Percentiles rank a stretch among this genome's conserved stretches.
These are phyloP conservation scores for Chrysolina oricalcia DNA, from an alignment of 2,888 invertebrate genomes.

Conservation along the genomic window DNA sequence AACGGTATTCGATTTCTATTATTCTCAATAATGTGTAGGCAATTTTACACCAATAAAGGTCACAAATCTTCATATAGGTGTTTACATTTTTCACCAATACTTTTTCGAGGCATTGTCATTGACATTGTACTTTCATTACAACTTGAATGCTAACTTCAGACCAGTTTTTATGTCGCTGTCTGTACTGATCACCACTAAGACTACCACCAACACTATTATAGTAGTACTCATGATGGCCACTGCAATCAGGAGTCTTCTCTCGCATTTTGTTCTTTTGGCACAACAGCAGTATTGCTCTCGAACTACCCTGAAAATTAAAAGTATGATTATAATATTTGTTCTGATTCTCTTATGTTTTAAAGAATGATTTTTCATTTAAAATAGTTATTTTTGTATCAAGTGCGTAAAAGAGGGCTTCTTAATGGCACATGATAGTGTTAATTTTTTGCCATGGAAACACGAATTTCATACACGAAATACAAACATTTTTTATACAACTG, in stretches of 20 bases:
- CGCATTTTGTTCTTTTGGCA: conserved; percentile 67
- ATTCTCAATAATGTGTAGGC: too few species aligned
- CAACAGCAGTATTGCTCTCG: conserved; percentile 71
- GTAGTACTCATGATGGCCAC: conserved; percentile 67
- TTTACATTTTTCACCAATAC: neutral
- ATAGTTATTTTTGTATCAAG: too few species aligned
- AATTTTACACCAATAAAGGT: too few species aligned
- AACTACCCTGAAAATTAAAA: conserved; percentile 66
- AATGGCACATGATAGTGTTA: too few species aligned
- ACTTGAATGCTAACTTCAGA: neutral
- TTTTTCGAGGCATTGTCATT: neutral
- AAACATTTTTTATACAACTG: too few species aligned
- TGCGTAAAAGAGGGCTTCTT: too few species aligned
- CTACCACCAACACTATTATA: conserved; percentile 66
- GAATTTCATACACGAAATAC: too few species aligned
- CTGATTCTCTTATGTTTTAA: neutral
- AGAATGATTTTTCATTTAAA: neutral
- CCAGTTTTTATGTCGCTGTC: conserved; percentile 16
- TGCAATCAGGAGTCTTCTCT: conserved; percentile 64
- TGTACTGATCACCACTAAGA: conserved; percentile 56
- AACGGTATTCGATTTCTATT: too few species aligned
- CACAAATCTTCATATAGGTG: too few species aligned
- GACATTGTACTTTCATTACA: neutral
- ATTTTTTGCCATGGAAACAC: too few species aligned
- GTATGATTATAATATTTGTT: conserved; percentile 28